Conservation (phyloP, 2,113 vertebrate species). For the Atherinomorus stipes region DNA sequence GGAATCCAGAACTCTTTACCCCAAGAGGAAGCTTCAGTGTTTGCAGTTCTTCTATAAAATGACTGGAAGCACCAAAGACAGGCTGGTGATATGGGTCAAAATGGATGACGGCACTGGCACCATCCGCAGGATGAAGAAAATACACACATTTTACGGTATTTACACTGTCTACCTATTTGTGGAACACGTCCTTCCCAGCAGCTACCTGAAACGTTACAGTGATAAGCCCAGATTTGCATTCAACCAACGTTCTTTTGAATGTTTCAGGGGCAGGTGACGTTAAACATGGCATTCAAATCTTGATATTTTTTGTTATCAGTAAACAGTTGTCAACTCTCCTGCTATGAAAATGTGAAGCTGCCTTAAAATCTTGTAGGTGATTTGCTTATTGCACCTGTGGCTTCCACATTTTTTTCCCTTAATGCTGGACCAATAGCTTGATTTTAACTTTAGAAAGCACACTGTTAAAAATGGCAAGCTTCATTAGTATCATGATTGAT, state of each 20-base stretch:
- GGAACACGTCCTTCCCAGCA: background rate
- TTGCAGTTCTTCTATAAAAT: constrained; percentile 95
- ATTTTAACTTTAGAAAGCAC: too few relatives aligned
- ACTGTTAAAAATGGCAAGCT: too few relatives aligned
- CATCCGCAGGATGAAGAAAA: constrained; percentile 84
- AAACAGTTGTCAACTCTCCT: background rate
- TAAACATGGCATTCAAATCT: constrained; percentile 32
- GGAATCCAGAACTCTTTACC: constrained; percentile 91
- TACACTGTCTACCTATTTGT: background rate
- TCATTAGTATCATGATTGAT: too few relatives aligned
- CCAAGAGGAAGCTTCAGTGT: constrained; percentile 89
- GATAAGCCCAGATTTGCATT: constrained; percentile 11
- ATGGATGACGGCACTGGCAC: constrained; percentile 88
- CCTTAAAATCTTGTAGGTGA: background rate
- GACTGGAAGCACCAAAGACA: constrained; percentile 85
- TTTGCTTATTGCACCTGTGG: background rate
- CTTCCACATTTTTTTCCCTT: too few relatives aligned
- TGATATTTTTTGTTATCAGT: background rate
- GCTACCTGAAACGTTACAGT: background rate
- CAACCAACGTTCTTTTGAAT: background rate
- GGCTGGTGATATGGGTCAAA: constrained; percentile 87
- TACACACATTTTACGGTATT: constrained; percentile 87
- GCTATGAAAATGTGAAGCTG: background rate
- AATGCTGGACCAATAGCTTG: too few relatives aligned
- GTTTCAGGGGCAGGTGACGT: background rate